Percentiles rank a stretch among this genome's conserved stretches.
Evolutionary conservation across 2,888 invertebrate genomes (phyloP).

Genomic region (Xylophagus ater): DNA sequence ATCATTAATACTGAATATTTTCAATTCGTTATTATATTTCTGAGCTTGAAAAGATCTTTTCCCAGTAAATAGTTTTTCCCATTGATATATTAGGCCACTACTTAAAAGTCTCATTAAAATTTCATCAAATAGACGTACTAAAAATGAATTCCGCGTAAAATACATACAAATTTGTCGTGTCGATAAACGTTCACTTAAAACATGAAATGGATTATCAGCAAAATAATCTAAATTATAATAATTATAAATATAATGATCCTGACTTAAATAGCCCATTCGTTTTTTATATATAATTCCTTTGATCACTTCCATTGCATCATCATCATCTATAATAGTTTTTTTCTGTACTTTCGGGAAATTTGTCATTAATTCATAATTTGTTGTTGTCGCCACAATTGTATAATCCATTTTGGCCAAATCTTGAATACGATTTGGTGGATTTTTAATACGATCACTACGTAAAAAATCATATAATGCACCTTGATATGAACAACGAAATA

Average conservation of each 20-base stretch:
- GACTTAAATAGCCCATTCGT: neutral
- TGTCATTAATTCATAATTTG: conserved; percentile 20
- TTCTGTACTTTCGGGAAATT: conserved; percentile 22
- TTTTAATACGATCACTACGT: conserved; percentile 24
- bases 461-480: conserved; percentile 22
- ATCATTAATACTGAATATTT: conserved; percentile 1
- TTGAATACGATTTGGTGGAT: conserved; percentile 24
- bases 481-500: conserved; percentile 30
- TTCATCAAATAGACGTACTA: conserved; percentile 20
- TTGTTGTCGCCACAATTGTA: conserved; percentile 21
- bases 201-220: neutral
- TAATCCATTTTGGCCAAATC: conserved; percentile 23
- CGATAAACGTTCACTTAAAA: conserved; percentile 5
- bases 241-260: neutral
- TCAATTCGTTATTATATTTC: neutral
- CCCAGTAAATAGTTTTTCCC: conserved; percentile 13
- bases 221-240: neutral
- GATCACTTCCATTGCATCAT: neutral
- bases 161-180: conserved; percentile 15
- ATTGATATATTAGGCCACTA: conserved; percentile 21
- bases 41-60: neutral
- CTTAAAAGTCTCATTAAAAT: conserved; percentile 17
- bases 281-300: neutral
- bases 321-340: neutral
- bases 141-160: conserved; percentile 22